phyloP scores from a whole-genome alignment of 2,113 vertebrate species.

The Pachycephala philippinensis region DNA sequence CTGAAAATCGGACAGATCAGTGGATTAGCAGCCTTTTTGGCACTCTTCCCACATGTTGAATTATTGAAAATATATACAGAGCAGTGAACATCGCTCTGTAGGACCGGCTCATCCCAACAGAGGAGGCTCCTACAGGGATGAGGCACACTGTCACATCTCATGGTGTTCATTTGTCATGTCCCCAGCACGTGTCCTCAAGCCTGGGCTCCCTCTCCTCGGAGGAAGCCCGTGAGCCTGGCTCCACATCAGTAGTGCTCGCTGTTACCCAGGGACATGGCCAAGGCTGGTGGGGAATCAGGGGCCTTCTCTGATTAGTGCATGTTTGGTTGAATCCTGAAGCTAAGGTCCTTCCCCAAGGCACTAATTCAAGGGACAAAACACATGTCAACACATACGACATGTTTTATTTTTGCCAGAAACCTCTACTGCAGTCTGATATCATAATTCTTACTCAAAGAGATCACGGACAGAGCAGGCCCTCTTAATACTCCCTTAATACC shows the following conservation, averaged over 20 bases:
- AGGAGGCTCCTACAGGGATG: conserved; percentile 3
- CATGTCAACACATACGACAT: not conserved
- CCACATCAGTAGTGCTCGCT: not conserved
- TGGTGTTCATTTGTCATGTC: not conserved
- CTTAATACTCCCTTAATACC: not conserved
- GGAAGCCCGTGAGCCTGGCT: not conserved
- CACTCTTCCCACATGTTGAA: not conserved
- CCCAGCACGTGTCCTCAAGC: not conserved
- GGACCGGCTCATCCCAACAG: not conserved
- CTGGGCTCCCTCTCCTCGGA: not conserved
- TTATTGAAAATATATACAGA: not conserved
- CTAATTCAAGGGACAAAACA: not conserved
- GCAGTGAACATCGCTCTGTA: not conserved
- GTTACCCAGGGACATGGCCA: conserved; percentile 44
- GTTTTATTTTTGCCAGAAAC: conserved; percentile 16
- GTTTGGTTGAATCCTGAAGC: conserved; percentile 27
- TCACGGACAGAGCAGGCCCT: not conserved
- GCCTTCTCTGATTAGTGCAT: conserved; percentile 43
- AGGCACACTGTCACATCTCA: conserved; percentile 27
- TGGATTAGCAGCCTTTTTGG: not conserved
- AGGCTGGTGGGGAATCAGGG: conserved; percentile 64
- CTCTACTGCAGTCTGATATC: not conserved
- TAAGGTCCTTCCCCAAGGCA: conserved; percentile 25
- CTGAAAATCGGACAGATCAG: not conserved
- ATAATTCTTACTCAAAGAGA: not conserved